Evolutionary conservation across 2,888 invertebrate genomes (phyloP).

Genomic region (Parascotia fuliginaria): DNA sequence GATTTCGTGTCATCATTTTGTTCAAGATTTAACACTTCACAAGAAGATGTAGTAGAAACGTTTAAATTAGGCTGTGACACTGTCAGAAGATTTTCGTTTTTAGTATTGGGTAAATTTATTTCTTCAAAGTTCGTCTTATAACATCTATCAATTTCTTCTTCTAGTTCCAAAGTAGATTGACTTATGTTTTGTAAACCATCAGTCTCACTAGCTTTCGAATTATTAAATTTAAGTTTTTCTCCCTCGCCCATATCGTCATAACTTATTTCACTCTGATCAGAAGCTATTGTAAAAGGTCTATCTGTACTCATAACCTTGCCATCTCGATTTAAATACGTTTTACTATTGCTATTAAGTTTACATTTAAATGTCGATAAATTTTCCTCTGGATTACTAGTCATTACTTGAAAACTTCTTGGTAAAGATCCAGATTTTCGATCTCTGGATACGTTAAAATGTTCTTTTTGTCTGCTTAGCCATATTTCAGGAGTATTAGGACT

Average conservation of each 20-base stretch:
- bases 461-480: constrained; percentile 90
- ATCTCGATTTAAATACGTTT: constrained; percentile 85
- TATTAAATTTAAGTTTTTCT: constrained; percentile 75
- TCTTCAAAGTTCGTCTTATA: constrained; percentile 80
- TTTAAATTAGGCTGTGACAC: constrained; percentile 79
- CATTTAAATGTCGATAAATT: constrained; percentile 72
- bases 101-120: constrained; percentile 67
- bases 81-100: constrained; percentile 65
- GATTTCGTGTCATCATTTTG: constrained; percentile 71
- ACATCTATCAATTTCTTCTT: constrained; percentile 82
- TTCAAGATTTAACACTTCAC: constrained; percentile 80
- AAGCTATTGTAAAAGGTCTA: constrained; percentile 89
- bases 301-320: constrained; percentile 87
- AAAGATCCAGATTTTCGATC: constrained; percentile 91
- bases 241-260: constrained; percentile 86
- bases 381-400: constrained; percentile 83
- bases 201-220: constrained; percentile 63
- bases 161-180: constrained; percentile 79
- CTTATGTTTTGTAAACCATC: constrained; percentile 75
- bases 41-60: constrained; percentile 83
- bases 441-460: constrained; percentile 88
- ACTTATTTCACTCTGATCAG: constrained; percentile 89
- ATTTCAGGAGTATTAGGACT: constrained; percentile 88
- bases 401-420: constrained; percentile 91
- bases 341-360: constrained; percentile 75